Base-by-base conservation (phyloP, 2,888 invertebrate species). In the Elysia crispata region DNA sequence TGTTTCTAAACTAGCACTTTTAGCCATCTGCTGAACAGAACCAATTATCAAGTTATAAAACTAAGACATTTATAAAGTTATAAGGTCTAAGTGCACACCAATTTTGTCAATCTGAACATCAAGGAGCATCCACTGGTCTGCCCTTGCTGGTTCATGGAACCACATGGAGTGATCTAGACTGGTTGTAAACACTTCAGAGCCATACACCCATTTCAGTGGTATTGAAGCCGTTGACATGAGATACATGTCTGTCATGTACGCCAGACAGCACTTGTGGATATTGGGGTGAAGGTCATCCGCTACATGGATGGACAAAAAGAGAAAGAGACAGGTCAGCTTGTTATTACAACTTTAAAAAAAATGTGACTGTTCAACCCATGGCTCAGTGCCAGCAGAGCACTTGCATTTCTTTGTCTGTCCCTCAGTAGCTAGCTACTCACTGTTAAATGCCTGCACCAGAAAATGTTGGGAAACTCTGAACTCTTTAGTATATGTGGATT, bases 111-210 rank as follows among this genome's bases (percentile, higher is more conserved):
- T 89, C 78, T 91, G 91, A 33, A 89, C 87, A 84, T 93, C 92
- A 84, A 91, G 92, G 77, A 93, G 87, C 89, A 93, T 88, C 92
- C 93, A 93, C 76, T 93, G 92, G 83, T 93, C 92, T 6, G 91
- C 90, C 49, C 89, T 85, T 85, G 92, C 92, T 66, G 88, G 86
- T 11, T 89, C 88, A 85, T 93, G 93, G 86, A 93, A 92, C 92
- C 92, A 93, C 82, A 93, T 89, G 49, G 91, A 89, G 83, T 93
- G 93, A 81, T 93, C 93, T 62, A 93, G 85, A 0, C 92, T 92
- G 1, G 81, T 75, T 20, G 73, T n/a, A 76, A 91, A 89, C 86
- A 91, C 89, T 1, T 87, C 88, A 0, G 86, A 82, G 54, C 86
- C 84, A 0, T 88, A 85, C 0, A 83, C 81, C 41, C 87, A 87